Base-by-base conservation (phyloP, 2,113 vertebrate species). In the Chauna torquata region DNA sequence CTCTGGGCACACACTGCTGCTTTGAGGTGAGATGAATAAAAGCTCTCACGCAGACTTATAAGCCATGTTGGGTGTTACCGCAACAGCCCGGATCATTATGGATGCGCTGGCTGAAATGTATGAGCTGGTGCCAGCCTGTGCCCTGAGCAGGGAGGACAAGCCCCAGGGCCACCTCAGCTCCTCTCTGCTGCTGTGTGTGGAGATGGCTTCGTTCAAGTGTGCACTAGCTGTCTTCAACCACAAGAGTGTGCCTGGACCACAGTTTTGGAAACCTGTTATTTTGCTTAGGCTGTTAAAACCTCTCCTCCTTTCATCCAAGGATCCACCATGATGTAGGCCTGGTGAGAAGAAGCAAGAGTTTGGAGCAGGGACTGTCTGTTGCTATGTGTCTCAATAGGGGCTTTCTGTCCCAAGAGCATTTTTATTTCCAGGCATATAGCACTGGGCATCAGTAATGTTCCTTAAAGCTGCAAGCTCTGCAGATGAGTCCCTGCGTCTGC, bases 241-340 rank as follows among this genome's bases (percentile, higher is more conserved):
- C 96, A 77, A 97, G 96, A 97, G 97, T 96, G 97, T 70, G 96
- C 94, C 75, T 91, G 91, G 34, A 66, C 17, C 86, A 50, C 92
- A 85, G 89, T 45, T 92, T 95, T 92, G 69, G 91, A 83, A 40
- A 70, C 71, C 27, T 0, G 8, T 12, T 11, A 0, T 13, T 57
- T 18, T 13, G 23, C 36, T 13, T 17, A 0, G 9, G 15, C 3
- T 71, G 61, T 1, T 23, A 19, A 47, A 90, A 58, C 3, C 13
- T 70, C 61, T 65, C 25, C 16, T 84, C 13, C 38, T 78, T 38
- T 79, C 36, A 8, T 58, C 16, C 32, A 47, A 71, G 47, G 52
- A 71, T 11, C 34, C 44, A 18, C 6, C 36, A 18, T 1, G 19
- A 18, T 52, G 36, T 6, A 80, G 52, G 40, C 23, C 36, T 79